Percentiles rank a stretch among this genome's conserved stretches.
Evolutionary conservation across 2,888 invertebrate species (phyloP).

Genomic region (Alentia gelatinosa): DNA sequence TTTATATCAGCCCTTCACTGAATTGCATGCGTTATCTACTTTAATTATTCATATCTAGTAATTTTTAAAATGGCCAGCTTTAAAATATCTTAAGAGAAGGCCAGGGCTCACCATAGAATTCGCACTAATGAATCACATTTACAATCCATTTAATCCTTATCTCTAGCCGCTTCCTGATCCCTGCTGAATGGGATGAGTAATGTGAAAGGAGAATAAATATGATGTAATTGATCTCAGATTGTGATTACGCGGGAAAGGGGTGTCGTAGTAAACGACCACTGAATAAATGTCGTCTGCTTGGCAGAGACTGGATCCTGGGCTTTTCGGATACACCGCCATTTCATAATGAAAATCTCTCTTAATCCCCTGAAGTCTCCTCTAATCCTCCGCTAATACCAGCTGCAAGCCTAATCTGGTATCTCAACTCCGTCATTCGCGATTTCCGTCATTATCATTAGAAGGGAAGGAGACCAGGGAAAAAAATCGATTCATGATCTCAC

Average conservation of each 20-base stretch:
- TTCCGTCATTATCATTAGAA: neutral
- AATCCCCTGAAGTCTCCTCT: neutral
- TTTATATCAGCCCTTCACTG: no score
- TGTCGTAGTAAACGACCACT: no score
- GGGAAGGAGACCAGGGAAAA: neutral
- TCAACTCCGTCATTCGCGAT: neutral
- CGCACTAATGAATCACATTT: neutral
- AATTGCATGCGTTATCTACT: no score
- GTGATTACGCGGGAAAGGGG: neutral
- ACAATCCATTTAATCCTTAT: neutral
- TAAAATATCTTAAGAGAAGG: no score
- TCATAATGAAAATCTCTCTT: neutral
- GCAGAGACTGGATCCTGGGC: neutral
- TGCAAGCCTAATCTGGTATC: neutral
- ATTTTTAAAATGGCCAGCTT: no score
- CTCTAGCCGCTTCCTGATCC: neutral
- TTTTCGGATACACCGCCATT: neutral
- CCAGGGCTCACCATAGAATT: neutral
- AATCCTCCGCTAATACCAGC: neutral
- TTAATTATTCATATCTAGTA: no score
- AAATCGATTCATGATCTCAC: neutral
- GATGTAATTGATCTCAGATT: neutral
- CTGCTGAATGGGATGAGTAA: neutral
- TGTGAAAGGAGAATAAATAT: neutral
- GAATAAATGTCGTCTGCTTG: neutral